A percentile compares a stretch with the other conserved stretches of the same genome.
These are phyloP conservation scores for Gymnosoma rotundatum DNA, from an alignment of 2,888 invertebrate species.

Conservation along the genomic window DNA sequence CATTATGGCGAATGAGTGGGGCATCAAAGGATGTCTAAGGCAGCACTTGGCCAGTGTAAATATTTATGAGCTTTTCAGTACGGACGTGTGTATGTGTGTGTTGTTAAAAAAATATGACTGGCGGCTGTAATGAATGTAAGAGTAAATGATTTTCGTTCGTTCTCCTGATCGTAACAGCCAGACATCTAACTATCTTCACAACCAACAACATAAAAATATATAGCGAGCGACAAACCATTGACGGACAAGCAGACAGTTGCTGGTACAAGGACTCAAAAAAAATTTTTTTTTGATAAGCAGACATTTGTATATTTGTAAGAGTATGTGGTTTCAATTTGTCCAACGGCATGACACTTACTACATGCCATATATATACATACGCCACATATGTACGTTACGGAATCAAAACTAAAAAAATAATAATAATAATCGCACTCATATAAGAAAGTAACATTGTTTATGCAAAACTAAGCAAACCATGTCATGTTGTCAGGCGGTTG, in stretches of 20 bases:
- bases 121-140: constrained; percentile 63
- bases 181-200: constrained; percentile 36
- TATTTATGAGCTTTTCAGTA: constrained; percentile 22
- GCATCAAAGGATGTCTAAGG: constrained; percentile 36
- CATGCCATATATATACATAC: not conserved
- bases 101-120: constrained; percentile 58
- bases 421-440: not conserved
- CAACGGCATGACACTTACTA: constrained; percentile 67
- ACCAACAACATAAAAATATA: constrained; percentile 36
- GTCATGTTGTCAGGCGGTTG: constrained; percentile 60
- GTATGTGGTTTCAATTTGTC: constrained; percentile 73
- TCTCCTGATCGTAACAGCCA: constrained; percentile 48
- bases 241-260: constrained; percentile 6
- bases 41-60: constrained; percentile 43
- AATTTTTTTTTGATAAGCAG: constrained; percentile 31
- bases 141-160: constrained; percentile 59
- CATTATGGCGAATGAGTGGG: constrained; percentile 37
- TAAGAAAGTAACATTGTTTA: constrained; percentile 55
- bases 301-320: constrained; percentile 37
- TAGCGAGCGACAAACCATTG: constrained; percentile 23
- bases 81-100: not conserved
- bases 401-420: not conserved
- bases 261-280: constrained; percentile 1
- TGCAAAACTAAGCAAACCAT: constrained; percentile 62
- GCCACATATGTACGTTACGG: not conserved